phyloP scores from a whole-genome alignment of 2,113 vertebrate species.

The Lethenteron camtschaticum region DNA sequence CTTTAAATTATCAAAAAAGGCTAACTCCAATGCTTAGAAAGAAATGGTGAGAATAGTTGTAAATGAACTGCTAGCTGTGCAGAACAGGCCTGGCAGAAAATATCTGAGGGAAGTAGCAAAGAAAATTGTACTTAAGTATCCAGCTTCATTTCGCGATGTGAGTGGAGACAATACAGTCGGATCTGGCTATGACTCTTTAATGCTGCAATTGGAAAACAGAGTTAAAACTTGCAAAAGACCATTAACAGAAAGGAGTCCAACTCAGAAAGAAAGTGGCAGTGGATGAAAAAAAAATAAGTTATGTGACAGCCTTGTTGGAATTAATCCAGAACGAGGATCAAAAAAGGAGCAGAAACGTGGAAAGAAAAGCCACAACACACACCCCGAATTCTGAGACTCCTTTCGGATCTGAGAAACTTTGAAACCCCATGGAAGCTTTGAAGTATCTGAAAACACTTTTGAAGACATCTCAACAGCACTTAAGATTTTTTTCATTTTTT shows the following conservation, averaged over 20 bases:
- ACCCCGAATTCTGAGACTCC: too few species aligned
- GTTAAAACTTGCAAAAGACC: slow-evolving; percentile 4
- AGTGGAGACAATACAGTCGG: slow-evolving; percentile 7
- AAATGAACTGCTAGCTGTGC: neutral
- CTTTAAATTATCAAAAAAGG: slow-evolving; percentile 8
- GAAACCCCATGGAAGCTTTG: too few species aligned
- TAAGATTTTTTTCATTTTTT: too few species aligned
- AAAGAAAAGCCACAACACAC: too few species aligned
- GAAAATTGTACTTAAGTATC: slow-evolving; percentile 8
- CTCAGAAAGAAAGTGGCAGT: too few species aligned
- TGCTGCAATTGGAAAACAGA: slow-evolving; percentile 10
- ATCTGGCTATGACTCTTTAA: slow-evolving; percentile 7
- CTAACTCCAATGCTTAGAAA: slow-evolving; percentile 7
- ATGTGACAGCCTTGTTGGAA: too few species aligned
- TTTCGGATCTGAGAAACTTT: too few species aligned
- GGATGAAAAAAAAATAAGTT: neutral
- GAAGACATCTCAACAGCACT: too few species aligned
- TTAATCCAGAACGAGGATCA: too few species aligned
- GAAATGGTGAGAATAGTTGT: slow-evolving; percentile 7
- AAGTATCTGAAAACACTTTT: too few species aligned
- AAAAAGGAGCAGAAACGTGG: too few species aligned
- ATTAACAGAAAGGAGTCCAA: neutral
- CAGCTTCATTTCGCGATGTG: slow-evolving; percentile 8
- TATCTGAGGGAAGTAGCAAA: slow-evolving; percentile 7
- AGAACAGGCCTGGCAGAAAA: slow-evolving; percentile 7